These are phyloP conservation scores for Nerophis ophidion DNA, from an alignment of 2,113 vertebrate genomes.

Conservation along the genomic window DNA sequence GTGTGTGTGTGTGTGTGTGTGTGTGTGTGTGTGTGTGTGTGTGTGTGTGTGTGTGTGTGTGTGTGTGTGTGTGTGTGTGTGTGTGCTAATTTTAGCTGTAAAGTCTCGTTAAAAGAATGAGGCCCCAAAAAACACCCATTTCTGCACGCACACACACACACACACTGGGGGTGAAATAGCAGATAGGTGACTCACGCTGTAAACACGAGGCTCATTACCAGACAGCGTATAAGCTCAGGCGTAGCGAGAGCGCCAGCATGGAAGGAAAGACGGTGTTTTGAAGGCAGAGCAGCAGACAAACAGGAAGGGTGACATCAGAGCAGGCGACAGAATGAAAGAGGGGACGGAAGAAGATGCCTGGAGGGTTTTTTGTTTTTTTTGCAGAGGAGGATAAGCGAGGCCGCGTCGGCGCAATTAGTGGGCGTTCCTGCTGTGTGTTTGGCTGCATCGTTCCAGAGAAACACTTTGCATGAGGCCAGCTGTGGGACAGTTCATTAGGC, in stretches of 20 bases:
- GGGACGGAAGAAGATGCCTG: conserved; percentile 13
- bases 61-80: conserved; percentile 52
- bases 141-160: conserved; percentile 26
- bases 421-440: conserved; percentile 59
- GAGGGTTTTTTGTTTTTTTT: conserved; percentile 9
- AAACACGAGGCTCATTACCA: conserved; percentile 35
- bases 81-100: conserved; percentile 65
- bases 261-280: conserved; percentile 13
- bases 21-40: conserved; percentile 38
- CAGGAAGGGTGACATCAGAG: conserved; percentile 53
- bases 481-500: too few species aligned
- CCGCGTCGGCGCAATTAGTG: conserved; percentile 53
- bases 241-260: conserved; percentile 11
- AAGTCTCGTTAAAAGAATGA: conserved; percentile 66
- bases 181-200: conserved; percentile 11
- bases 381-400: conserved; percentile 39
- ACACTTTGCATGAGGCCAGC: conserved; percentile 2
- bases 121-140: conserved; percentile 1
- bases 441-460: conserved; percentile 36
- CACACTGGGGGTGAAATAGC: conserved; percentile 20
- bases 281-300: conserved; percentile 45
- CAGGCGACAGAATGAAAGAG: conserved; percentile 33
- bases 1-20: conserved; percentile 25
- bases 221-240: conserved; percentile 29
- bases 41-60: conserved; percentile 33